Conservation (phyloP, 2,113 vertebrate species). For the Noturus placidus region DNA sequence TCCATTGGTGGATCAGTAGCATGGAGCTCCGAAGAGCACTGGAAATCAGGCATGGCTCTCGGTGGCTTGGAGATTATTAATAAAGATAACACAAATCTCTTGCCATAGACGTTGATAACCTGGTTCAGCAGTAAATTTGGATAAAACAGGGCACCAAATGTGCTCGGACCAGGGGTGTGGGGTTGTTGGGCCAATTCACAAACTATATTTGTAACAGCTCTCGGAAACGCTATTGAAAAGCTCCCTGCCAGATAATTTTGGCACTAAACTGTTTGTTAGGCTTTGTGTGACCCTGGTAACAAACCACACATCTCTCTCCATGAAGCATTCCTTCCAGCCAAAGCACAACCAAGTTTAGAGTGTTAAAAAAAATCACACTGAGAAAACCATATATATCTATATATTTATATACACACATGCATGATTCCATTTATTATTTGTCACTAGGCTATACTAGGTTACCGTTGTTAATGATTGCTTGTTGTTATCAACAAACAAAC, state of each 20-base stretch:
- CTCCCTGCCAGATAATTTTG: conserved; percentile 25
- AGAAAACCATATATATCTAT: neutral
- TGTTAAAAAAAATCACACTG: conserved; percentile 3
- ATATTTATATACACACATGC: neutral
- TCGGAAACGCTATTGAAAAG: conserved; percentile 23
- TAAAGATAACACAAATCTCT: neutral
- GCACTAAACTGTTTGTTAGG: conserved; percentile 42
- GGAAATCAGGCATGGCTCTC: neutral
- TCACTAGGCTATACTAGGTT: conserved; percentile 24
- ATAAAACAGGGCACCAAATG: neutral
- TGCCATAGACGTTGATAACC: neutral
- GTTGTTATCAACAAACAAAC: conserved; percentile 24
- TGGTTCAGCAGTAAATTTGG: neutral
- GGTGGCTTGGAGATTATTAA: neutral
- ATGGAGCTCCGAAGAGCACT: neutral
- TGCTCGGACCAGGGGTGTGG: neutral
- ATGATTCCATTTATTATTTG: conserved; percentile 12
- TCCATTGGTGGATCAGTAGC: neutral
- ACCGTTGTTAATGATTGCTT: conserved; percentile 19
- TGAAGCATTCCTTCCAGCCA: conserved; percentile 34
- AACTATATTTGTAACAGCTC: conserved; percentile 23
- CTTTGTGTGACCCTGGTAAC: conserved; percentile 48
- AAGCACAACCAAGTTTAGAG: conserved; percentile 18
- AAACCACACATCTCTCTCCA: conserved; percentile 16
- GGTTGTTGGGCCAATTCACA: neutral